A percentile compares a stretch with the other conserved stretches of the same genome.
These are phyloP conservation scores for Physeter macrocephalus DNA, from an alignment of 2,113 vertebrate genomes.

Conservation along the genomic window DNA sequence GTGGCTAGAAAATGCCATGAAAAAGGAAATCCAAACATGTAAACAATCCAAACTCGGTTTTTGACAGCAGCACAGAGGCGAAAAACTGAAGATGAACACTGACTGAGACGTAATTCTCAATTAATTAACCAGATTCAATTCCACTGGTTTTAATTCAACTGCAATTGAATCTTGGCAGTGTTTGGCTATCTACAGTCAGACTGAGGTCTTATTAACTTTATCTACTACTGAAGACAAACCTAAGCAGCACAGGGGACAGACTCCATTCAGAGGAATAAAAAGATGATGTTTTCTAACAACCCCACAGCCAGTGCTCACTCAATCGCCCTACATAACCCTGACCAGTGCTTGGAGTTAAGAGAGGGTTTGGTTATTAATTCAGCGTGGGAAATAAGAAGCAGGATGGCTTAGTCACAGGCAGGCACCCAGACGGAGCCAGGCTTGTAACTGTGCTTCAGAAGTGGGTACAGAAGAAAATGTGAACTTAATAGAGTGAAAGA, in stretches of 20 bases:
- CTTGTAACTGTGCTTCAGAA: background rate
- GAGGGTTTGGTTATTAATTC: background rate
- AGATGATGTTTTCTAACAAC: background rate
- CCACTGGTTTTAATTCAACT: background rate
- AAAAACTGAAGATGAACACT: background rate
- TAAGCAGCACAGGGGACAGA: background rate
- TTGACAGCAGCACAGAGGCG: background rate
- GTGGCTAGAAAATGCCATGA: background rate
- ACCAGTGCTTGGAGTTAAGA: background rate
- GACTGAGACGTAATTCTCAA: background rate
- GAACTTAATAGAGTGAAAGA: background rate
- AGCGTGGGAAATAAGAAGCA: background rate
- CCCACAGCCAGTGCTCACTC: background rate
- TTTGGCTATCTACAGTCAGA: background rate
- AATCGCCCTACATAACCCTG: background rate
- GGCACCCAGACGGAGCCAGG: background rate
- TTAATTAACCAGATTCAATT: slow-evolving; percentile 15
- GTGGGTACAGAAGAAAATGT: background rate
- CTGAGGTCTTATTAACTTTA: slow-evolving; percentile 5
- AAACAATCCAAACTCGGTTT: background rate
- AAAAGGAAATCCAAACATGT: background rate
- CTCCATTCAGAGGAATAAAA: background rate
- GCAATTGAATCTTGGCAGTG: background rate
- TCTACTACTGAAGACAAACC: background rate
- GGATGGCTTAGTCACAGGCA: background rate